These are phyloP conservation scores for Heterotilapia buettikoferi DNA, from an alignment of 2,113 vertebrate genomes.

Conservation along the genomic window DNA sequence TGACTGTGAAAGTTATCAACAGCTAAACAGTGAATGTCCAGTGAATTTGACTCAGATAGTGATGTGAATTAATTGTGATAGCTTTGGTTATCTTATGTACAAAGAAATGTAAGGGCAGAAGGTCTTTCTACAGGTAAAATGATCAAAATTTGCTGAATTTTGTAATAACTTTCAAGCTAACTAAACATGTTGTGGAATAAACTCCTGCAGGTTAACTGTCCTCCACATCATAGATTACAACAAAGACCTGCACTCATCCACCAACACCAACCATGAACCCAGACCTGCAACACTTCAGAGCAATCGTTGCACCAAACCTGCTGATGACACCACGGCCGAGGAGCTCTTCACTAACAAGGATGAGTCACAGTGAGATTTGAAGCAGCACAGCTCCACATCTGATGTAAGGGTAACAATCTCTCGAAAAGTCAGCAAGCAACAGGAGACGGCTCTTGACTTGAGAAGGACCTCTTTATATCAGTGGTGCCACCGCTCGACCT, in stretches of 20 bases:
- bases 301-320: background rate
- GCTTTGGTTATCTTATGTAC: background rate
- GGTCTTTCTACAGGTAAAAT: background rate
- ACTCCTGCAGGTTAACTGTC: rapidly evolving
- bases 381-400: background rate
- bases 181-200: background rate
- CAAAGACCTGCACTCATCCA: background rate
- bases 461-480: background rate
- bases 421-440: background rate
- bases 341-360: background rate
- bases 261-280: rapidly evolving
- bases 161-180: background rate
- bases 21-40: background rate
- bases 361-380: background rate
- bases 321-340: background rate
- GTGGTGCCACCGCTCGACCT: background rate
- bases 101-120: background rate
- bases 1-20: background rate
- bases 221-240: background rate
- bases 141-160: background rate
- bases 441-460: background rate
- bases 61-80: background rate
- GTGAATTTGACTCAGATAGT: background rate
- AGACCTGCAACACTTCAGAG: background rate
- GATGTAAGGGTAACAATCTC: background rate